Evolutionary conservation across 2,888 invertebrate species (phyloP).

Genomic region (Meteorus colon): DNA sequence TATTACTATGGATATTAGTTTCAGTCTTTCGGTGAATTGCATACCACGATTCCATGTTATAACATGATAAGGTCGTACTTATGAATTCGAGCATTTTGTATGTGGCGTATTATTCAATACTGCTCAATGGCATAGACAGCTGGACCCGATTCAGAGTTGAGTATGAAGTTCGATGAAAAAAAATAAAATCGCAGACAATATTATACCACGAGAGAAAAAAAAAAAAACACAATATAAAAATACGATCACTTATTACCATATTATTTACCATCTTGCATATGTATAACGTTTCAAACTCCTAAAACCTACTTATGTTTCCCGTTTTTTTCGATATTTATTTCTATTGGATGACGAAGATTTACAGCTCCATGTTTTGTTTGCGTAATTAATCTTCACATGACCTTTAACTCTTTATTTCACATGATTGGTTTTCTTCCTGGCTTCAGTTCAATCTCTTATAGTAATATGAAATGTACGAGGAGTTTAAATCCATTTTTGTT

Average conservation of each 20-base stretch:
- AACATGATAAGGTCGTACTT: conserved; percentile 10
- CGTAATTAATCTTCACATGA: conserved; percentile 2
- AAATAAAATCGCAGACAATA: background rate
- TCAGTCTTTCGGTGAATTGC: conserved; percentile 69
- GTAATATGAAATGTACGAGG: no score
- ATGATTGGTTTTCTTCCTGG: background rate
- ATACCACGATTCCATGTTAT: conserved; percentile 54
- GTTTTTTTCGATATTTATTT: background rate
- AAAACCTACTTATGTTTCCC: background rate
- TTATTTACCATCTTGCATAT: conserved; percentile 48
- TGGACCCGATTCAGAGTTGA: conserved; percentile 46
- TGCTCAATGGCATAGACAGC: conserved; percentile 54
- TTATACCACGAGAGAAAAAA: conserved; percentile 50
- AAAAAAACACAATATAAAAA: conserved; percentile 64
- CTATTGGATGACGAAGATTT: conserved; percentile 63
- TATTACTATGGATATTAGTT: conserved; percentile 57
- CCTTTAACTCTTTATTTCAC: conserved; percentile 16
- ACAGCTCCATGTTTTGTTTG: conserved; percentile 47
- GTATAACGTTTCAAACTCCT: conserved; percentile 57
- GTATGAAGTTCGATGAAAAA: conserved; percentile 42
- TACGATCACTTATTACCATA: conserved; percentile 60
- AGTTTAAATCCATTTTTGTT: conserved; percentile 18
- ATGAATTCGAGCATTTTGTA: conserved; percentile 15
- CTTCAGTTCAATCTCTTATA: no score
- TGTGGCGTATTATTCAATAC: conserved; percentile 37